These are phyloP conservation scores for Ancistrus triradiatus DNA, from an alignment of 2,113 vertebrate species.

Conservation along the genomic window DNA sequence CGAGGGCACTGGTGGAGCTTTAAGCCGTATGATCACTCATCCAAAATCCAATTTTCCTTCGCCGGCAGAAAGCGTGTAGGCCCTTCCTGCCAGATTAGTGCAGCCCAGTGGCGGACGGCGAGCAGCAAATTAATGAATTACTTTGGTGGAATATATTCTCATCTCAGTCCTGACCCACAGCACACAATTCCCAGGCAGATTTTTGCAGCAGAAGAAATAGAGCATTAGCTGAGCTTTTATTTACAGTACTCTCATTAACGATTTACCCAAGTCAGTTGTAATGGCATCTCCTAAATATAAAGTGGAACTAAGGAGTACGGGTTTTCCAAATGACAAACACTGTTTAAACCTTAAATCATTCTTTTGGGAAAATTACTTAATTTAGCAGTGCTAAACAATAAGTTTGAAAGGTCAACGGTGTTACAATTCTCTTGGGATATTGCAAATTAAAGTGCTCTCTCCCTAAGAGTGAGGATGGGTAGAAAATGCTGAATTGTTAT, in stretches of 20 bases:
- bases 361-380: too few species aligned
- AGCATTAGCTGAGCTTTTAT: neutral
- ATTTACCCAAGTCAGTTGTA: too few species aligned
- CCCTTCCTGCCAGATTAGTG: slow-evolving; percentile 44
- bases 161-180: slow-evolving; percentile 37
- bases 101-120: slow-evolving; percentile 40
- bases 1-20: slow-evolving; percentile 35
- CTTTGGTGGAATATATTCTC: slow-evolving; percentile 41
- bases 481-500: slow-evolving; percentile 10
- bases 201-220: neutral
- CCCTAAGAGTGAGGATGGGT: neutral
- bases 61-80: slow-evolving; percentile 33
- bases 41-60: slow-evolving; percentile 48
- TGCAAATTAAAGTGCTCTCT: neutral
- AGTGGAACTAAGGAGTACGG: neutral
- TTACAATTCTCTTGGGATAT: slow-evolving; percentile 12
- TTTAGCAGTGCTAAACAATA: too few species aligned
- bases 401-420: slow-evolving; percentile 10
- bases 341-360: too few species aligned
- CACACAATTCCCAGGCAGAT: neutral
- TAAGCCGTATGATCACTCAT: slow-evolving; percentile 45
- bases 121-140: slow-evolving; percentile 54
- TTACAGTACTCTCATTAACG: neutral
- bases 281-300: too few species aligned
- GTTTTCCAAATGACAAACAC: too few species aligned